These are phyloP conservation scores for Aproaerema taeniolella DNA, from an alignment of 2,888 invertebrate genomes.

Conservation along the genomic window DNA sequence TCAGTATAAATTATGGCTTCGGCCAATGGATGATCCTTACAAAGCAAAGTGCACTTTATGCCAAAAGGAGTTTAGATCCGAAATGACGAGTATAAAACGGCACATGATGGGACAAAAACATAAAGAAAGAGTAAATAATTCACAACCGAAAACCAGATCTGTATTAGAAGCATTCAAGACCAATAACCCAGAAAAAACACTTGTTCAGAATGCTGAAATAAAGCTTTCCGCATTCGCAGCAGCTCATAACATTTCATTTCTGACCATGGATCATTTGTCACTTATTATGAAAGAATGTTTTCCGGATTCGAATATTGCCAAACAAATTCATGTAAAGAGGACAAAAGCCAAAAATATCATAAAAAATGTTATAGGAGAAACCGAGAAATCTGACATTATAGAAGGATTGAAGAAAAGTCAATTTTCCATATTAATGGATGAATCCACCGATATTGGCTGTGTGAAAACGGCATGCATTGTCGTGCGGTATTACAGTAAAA, in stretches of 20 bases:
- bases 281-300: background rate
- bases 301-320: background rate
- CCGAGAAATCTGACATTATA: background rate
- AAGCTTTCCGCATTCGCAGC: background rate
- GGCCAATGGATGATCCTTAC: background rate
- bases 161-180: background rate
- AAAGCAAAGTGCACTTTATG: background rate
- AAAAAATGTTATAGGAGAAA: background rate
- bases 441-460: background rate
- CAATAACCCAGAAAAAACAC: background rate
- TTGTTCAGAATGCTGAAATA: background rate
- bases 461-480: background rate
- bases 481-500: background rate
- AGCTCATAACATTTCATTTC: background rate
- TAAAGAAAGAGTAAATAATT: background rate
- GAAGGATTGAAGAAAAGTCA: background rate
- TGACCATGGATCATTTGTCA: background rate
- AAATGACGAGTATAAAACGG: background rate
- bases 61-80: background rate
- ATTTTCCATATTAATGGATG: too few species aligned
- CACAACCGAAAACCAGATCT: too few species aligned
- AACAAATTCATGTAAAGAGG: background rate
- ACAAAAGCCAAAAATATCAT: background rate
- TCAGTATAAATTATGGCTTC: background rate
- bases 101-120: background rate